These are phyloP conservation scores for Nephrocerus scutellatus DNA, from an alignment of 2,888 invertebrate genomes.

Conservation along the genomic window DNA sequence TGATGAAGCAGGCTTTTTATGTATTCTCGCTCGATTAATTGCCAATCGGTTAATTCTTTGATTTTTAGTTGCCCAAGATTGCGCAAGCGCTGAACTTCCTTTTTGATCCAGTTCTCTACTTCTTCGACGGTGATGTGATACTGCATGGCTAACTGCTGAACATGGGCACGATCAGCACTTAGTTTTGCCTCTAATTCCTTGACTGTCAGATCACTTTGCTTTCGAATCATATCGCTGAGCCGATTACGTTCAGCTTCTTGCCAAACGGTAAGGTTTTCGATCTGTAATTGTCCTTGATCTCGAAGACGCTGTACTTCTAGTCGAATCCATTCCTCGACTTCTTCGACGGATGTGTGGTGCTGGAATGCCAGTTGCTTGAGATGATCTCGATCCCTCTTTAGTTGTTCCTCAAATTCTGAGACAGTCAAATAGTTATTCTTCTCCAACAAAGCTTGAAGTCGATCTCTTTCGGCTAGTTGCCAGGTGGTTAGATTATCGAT, in stretches of 20 bases:
- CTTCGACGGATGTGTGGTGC: constrained; percentile 42
- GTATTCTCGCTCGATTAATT: constrained; percentile 39
- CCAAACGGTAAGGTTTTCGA: constrained; percentile 39
- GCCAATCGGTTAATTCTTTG: constrained; percentile 40
- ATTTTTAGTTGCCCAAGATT: constrained; percentile 37
- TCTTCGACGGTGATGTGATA: constrained; percentile 40
- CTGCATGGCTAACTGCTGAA: constrained; percentile 35
- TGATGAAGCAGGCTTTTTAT: constrained; percentile 35
- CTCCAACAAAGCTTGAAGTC: constrained; percentile 31
- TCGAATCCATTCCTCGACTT: constrained; percentile 44
- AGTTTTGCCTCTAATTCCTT: constrained; percentile 40
- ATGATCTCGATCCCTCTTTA: constrained; percentile 39
- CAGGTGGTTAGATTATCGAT: constrained; percentile 39
- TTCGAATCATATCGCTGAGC: constrained; percentile 33
- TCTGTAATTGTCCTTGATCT: constrained; percentile 36
- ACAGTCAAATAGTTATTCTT: constrained; percentile 38
- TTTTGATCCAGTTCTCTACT: constrained; percentile 37
- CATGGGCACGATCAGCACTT: constrained; percentile 34
- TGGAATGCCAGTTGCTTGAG: constrained; percentile 42
- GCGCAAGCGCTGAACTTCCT: constrained; percentile 38
- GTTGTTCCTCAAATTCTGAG: constrained; percentile 35
- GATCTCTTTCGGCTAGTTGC: constrained; percentile 40
- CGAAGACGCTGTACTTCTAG: constrained; percentile 36
- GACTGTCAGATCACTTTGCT: constrained; percentile 36
- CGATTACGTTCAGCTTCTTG: constrained; percentile 38